Evolutionary conservation across 2,888 invertebrate species (phyloP), one percentile per base, ranked within the genome.

Genomic region (Gryllus longicercus): DNA sequence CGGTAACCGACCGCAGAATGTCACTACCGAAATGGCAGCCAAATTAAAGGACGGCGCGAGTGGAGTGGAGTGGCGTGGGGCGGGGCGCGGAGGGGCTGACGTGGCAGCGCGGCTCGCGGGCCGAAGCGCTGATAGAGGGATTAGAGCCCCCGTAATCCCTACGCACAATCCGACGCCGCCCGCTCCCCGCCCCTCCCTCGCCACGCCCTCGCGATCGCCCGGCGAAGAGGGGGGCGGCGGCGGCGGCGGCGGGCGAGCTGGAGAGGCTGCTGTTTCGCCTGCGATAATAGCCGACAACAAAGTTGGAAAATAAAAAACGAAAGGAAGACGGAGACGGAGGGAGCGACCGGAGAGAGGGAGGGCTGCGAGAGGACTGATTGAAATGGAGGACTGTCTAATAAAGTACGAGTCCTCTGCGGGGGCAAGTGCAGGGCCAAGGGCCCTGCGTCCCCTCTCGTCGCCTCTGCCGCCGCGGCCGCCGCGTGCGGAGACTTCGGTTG

Each of bases 131-230:
- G 79, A 80, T 81, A 79, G 77, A 75, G 78, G 80, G 78, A 79
- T 79, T 80, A 78, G 51, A 78, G 78, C 75, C 80, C 49, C 76
- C 78, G 74, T 76, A 80, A 79, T 79, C 81, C 80, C 79, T 75
- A 79, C 80, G 75, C 79, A 49, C 81, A 76, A 38, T 75, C 74
- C 75, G 25, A 18, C 38, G 25, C 76, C 76, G n/a, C 16, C 4
- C 49, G 74, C 74, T 11, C 77, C 49, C 74, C 50, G 8, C 74
- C 38, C 38, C 76, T 74, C 79, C 63, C 25, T 49, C 16, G 25
- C 63, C 79, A 51, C 23, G 21, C 50, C 18, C 74, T 74, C 38
- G 25, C 74, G n/a, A 21, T 21, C 50, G 63, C 23, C 21, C 79
- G 38, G 38, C 38, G 38, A 38, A 38, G 63, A 10, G 63, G 63